Evolutionary conservation across 2,888 invertebrate species (phyloP).

Genomic region (Erebia ligea): DNA sequence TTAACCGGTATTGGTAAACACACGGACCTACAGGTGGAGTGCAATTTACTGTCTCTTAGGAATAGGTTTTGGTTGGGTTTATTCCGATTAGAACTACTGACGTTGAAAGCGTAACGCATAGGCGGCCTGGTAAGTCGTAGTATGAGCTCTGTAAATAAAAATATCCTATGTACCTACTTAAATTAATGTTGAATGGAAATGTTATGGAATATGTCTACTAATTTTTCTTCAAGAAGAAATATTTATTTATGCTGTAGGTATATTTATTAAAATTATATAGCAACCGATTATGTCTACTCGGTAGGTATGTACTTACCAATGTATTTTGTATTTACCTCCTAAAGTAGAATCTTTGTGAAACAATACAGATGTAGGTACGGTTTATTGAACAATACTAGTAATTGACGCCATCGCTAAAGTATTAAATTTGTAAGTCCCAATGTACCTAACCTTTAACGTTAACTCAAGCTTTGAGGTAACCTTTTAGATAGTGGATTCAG

Average conservation of each 20-base stretch:
- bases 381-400: slow-evolving; percentile 31
- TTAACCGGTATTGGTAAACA: not conserved
- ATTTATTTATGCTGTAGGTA: too few relatives aligned
- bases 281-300: too few relatives aligned
- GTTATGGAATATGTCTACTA: too few relatives aligned
- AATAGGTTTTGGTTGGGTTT: not conserved
- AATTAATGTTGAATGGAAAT: too few relatives aligned
- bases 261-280: too few relatives aligned
- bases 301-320: too few relatives aligned
- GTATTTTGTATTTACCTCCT: too few relatives aligned
- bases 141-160: too few relatives aligned
- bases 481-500: slow-evolving; percentile 77
- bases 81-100: not conserved
- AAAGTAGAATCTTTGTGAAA: not conserved
- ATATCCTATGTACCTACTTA: too few relatives aligned
- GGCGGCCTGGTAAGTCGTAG: too few relatives aligned
- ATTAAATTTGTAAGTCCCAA: slow-evolving; percentile 74
- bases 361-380: slow-evolving; percentile 21
- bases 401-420: slow-evolving; percentile 43
- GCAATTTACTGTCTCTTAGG: not conserved
- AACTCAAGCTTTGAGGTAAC: slow-evolving; percentile 67
- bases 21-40: not conserved
- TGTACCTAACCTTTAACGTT: slow-evolving; percentile 74
- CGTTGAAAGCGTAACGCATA: not conserved
- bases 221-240: too few relatives aligned